Percentiles rank a stretch among this genome's conserved stretches.
phyloP scores from a whole-genome alignment of 2,113 vertebrate genomes.

The Mobula birostris region DNA sequence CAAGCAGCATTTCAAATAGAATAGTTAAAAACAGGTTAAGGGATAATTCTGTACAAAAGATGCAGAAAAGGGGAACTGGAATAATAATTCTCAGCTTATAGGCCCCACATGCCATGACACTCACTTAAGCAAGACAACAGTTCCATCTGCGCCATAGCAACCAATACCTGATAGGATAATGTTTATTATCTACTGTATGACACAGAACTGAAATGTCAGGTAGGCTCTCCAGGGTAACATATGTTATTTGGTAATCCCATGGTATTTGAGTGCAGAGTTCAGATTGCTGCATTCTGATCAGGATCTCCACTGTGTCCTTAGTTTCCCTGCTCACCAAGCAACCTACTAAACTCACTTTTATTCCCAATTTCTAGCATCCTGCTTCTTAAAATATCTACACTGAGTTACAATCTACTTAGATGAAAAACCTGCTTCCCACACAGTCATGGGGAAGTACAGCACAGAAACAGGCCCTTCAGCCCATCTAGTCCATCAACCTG shows the following conservation, averaged over 20 bases:
- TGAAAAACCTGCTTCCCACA: not conserved
- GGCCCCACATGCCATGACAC: not conserved
- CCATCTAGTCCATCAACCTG: too few species aligned
- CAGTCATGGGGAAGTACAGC: too few species aligned
- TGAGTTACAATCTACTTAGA: too few species aligned
- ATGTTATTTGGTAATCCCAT: not conserved
- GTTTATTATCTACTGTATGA: not conserved
- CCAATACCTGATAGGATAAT: not conserved
- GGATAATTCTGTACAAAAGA: not conserved
- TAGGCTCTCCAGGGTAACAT: not conserved
- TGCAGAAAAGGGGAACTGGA: not conserved
- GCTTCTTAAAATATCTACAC: not conserved
- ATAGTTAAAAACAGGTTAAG: not conserved
- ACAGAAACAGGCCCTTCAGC: too few species aligned
- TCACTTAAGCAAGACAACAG: not conserved
- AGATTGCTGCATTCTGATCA: not conserved
- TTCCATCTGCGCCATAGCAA: slow-evolving; percentile 15
- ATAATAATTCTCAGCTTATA: not conserved
- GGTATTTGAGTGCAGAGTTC: not conserved
- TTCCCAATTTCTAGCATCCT: not conserved
- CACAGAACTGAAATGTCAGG: slow-evolving; percentile 1
- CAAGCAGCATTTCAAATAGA: not conserved
- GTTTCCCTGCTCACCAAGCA: not conserved
- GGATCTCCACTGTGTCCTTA: not conserved
- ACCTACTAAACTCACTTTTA: too few species aligned